Conservation (phyloP, 2,113 vertebrate species). For the Mastomys natalensis region DNA sequence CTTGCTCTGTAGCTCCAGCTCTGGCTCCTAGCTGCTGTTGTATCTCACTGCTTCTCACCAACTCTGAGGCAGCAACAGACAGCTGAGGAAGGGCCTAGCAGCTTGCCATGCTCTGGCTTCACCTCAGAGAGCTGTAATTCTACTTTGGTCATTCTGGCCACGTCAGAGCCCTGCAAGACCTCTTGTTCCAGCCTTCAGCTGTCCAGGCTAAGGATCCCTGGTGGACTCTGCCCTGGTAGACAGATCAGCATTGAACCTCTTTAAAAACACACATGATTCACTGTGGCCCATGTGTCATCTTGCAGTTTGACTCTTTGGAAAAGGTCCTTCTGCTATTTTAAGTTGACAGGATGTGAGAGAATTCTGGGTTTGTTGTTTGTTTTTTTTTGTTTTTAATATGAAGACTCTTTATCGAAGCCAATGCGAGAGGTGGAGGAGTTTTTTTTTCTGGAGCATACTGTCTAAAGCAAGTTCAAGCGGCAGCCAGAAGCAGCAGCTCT, state of each 20-base stretch:
- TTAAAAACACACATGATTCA: not conserved
- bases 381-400: not conserved
- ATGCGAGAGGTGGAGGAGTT: not conserved
- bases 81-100: too few species aligned
- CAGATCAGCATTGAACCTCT: not conserved
- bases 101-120: too few species aligned
- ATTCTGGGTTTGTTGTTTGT: not conserved
- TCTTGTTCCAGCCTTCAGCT: too few species aligned
- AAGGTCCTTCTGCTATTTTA: not conserved
- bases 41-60: too few species aligned
- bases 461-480: not conserved
- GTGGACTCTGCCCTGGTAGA: too few species aligned
- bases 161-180: too few species aligned
- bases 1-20: too few species aligned
- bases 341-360: not conserved
- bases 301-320: not conserved
- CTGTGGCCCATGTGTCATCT: not conserved
- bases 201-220: too few species aligned
- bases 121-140: too few species aligned
- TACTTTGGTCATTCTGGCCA: too few species aligned
- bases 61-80: too few species aligned
- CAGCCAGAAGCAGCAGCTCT: not conserved
- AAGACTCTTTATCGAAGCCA: not conserved
- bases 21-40: too few species aligned
- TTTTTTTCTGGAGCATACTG: accelerated